Conservation (phyloP, 35 echinoderm and acorn worm species). For the Diadema setosum region DNA sequence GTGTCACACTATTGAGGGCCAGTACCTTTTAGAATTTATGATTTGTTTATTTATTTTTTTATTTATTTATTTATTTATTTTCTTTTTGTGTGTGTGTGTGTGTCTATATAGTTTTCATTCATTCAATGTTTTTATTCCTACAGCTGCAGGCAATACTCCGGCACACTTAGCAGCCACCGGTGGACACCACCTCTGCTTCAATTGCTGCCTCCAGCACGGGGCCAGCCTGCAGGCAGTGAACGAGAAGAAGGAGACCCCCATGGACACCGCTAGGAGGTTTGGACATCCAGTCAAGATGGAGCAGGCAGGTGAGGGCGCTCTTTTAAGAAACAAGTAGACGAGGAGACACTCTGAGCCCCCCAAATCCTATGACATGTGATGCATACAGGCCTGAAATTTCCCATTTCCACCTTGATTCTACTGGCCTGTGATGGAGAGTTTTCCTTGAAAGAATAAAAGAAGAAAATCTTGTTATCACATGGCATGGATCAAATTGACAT, state of each 20-base stretch:
- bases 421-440: too few species aligned
- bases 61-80: too few species aligned
- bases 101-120: too few species aligned
- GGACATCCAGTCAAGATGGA: constrained; percentile 87
- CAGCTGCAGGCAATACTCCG: constrained; percentile 69
- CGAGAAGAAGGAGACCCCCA: constrained; percentile 55
- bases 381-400: neutral
- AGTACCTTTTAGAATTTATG: too few species aligned
- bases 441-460: too few species aligned
- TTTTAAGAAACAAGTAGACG: neutral
- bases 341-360: neutral
- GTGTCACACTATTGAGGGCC: too few species aligned
- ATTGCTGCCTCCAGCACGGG: constrained; percentile 85
- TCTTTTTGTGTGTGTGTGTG: too few species aligned
- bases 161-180: constrained; percentile 76
- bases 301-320: constrained; percentile 64
- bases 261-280: constrained; percentile 76
- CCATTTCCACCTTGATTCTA: neutral
- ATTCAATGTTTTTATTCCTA: too few species aligned
- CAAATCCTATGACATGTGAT: neutral
- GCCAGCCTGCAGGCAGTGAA: constrained; percentile 44
- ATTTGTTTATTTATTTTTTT: too few species aligned
- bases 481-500: too few species aligned
- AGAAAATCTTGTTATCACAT: too few species aligned
- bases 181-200: constrained; percentile 90